Percentiles rank a stretch among this genome's conserved stretches.
Evolutionary conservation across 2,797 vertebrate species (phyloP).

Genomic region (Gymnodraco acuticeps): DNA sequence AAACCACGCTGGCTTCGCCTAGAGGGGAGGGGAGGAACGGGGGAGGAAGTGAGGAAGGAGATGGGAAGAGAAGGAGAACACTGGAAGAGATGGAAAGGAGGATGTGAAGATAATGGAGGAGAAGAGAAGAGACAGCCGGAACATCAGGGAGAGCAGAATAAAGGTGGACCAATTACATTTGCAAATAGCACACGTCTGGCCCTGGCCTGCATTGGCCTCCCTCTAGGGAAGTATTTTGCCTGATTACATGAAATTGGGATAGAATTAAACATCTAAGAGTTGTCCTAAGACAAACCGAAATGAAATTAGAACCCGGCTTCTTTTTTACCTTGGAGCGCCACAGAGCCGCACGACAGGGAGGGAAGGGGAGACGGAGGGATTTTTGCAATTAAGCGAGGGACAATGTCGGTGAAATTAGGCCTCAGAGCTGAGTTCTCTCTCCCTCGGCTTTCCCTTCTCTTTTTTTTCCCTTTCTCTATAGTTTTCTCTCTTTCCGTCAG

Average conservation of each 20-base stretch:
- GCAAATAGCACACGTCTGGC: constrained; percentile 91
- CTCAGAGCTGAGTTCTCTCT: constrained; percentile 82
- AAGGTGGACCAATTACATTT: constrained; percentile 96
- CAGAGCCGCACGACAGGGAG: constrained; percentile 68
- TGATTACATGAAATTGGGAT: constrained; percentile 99
- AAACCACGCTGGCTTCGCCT: constrained; percentile 87
- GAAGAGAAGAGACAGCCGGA: constrained; percentile 67
- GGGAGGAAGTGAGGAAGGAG: constrained; percentile 31
- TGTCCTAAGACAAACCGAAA: constrained; percentile 94
- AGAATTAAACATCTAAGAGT: constrained; percentile 99
- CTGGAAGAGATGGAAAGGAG: constrained; percentile 44
- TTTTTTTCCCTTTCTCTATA: constrained; percentile 22
- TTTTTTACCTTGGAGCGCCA: constrained; percentile 87
- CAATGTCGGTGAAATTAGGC: constrained; percentile 86
- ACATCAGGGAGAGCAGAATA: constrained; percentile 73
- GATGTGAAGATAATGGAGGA: constrained; percentile 63
- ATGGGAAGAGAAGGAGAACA: constrained; percentile 51
- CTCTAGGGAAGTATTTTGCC: constrained; percentile 94
- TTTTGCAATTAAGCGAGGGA: constrained; percentile 87
- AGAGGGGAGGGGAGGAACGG: constrained; percentile 57
- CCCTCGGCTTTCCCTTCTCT: constrained; percentile 59
- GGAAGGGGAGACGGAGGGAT: constrained; percentile 70
- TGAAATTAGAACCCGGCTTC: constrained; percentile 92
- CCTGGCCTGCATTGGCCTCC: constrained; percentile 90
- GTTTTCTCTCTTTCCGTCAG: constrained; percentile 45